These are phyloP conservation scores for Sarcophilus harrisii DNA, from an alignment of 2,797 vertebrate genomes.

Conservation along the genomic window DNA sequence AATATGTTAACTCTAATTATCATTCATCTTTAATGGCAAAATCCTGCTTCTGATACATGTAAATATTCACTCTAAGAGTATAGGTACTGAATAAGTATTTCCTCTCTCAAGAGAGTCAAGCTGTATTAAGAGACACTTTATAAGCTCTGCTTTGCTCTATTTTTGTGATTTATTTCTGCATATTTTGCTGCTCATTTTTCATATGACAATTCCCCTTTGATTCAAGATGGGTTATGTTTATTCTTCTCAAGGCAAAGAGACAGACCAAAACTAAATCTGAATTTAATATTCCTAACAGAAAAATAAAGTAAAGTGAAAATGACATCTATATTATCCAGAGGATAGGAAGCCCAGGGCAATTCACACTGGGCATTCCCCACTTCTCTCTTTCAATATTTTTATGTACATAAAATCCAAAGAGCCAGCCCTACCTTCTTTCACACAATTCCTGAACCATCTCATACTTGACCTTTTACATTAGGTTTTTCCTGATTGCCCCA, in stretches of 20 bases:
- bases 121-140: conserved; percentile 46
- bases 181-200: conserved; percentile 59
- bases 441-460: not conserved
- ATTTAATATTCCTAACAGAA: conserved; percentile 69
- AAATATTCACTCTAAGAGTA: conserved; percentile 51
- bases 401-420: conserved; percentile 39
- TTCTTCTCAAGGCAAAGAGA: conserved; percentile 62
- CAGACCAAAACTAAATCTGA: conserved; percentile 67
- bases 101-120: conserved; percentile 36
- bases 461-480: not conserved
- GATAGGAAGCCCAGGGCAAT: conserved; percentile 53
- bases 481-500: not conserved
- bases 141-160: conserved; percentile 59
- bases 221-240: conserved; percentile 65
- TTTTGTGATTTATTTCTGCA: conserved; percentile 65
- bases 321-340: conserved; percentile 26
- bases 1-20: conserved; percentile 37
- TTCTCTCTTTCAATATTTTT: conserved; percentile 45
- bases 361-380: conserved; percentile 12
- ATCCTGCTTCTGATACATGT: conserved; percentile 48
- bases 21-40: conserved; percentile 41
- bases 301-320: conserved; percentile 48
- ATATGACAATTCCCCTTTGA: conserved; percentile 53
- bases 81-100: conserved; percentile 60
- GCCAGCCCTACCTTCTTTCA: conserved; percentile 9